A percentile compares a stretch with the other conserved stretches of the same genome.
Conservation (phyloP, 2,888 invertebrate genomes). For the Phymatocera aterrima region DNA sequence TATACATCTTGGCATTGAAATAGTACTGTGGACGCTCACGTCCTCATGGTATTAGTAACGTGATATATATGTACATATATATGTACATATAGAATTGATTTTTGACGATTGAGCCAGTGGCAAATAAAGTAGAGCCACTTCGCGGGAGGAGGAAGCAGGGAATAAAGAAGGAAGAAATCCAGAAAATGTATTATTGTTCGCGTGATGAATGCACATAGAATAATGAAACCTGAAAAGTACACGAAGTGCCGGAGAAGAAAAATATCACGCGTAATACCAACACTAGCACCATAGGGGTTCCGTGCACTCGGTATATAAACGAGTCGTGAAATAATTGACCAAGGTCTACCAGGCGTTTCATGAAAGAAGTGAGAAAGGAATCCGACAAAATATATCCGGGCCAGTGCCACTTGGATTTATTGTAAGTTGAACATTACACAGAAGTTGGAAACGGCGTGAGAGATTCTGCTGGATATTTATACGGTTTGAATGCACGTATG, state of each 20-base stretch:
- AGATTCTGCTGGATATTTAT: constrained; percentile 73
- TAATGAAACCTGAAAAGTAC: constrained; percentile 68
- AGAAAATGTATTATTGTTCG: constrained; percentile 30
- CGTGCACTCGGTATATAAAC: constrained; percentile 52
- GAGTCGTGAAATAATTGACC: constrained; percentile 60
- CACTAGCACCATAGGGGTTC: constrained; percentile 67
- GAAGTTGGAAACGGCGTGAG: constrained; percentile 72
- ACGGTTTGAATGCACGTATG: constrained; percentile 74
- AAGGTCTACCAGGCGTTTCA: not conserved
- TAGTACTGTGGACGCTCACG: no score
- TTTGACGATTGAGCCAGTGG: constrained; percentile 19
- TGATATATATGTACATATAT: no score
- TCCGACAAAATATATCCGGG: constrained; percentile 38
- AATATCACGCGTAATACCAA: constrained; percentile 68
- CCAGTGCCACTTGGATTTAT: constrained; percentile 68
- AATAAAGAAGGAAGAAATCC: not conserved
- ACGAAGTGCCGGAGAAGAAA: constrained; percentile 57
- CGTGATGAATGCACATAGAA: constrained; percentile 70
- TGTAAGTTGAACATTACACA: constrained; percentile 70
- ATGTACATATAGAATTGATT: constrained; percentile 1
- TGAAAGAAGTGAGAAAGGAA: not conserved
- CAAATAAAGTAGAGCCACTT: not conserved
- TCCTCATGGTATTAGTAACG: no score
- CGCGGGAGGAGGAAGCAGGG: not conserved
- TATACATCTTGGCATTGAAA: no score